Base-by-base conservation (phyloP, 2,113 vertebrate genomes). In the Panurus biarmicus region DNA sequence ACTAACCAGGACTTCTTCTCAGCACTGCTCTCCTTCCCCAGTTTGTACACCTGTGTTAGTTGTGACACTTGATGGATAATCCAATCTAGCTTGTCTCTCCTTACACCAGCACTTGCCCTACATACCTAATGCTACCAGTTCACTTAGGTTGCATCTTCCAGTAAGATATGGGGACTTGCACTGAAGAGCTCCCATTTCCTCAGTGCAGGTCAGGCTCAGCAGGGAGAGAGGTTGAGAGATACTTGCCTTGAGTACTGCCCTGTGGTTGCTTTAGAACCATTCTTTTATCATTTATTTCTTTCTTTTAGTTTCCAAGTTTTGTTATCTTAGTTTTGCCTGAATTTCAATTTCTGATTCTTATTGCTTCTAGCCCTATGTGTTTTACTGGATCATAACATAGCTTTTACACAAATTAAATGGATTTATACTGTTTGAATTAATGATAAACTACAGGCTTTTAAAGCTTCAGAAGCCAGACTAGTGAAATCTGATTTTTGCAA, bases 1-100 rank as follows among this genome's bases (percentile, higher is more conserved):
- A 19, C 0, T 0, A 1, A 29, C 10, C 42, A 40, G n/a, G 10
- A 29, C 0, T 1, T 15, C 28, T 57, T 40, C 2, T 0, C 3
- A 3, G 28, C 12, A 2, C 12, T 85, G 35, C 35, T 48, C 12
- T 72, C 6, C 31, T 29, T 42, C 35, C 50, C 35, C 5, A 5
- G 61, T 12, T 29, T 24, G 4, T 35, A 9, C 0, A 0, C 10
- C 31, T 9, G 3, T 33, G 5, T 20, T 60, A 4, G 7, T 21
- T 18, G 18, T 53, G 38, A 45, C 28, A 38, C 24, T 44, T 31
- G 11, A 73, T 40, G 14, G 9, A 62, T n/a, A 21, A n/a, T 67
- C 62, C 72, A 67, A 3, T 19, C 36, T 7, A 22, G 13, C 17
- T 74, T 61, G 7, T 66, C 16, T 62, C 9, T 64, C 29, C 23